Conservation (phyloP, 2,113 vertebrate species). For the Irena cyanogastra region DNA sequence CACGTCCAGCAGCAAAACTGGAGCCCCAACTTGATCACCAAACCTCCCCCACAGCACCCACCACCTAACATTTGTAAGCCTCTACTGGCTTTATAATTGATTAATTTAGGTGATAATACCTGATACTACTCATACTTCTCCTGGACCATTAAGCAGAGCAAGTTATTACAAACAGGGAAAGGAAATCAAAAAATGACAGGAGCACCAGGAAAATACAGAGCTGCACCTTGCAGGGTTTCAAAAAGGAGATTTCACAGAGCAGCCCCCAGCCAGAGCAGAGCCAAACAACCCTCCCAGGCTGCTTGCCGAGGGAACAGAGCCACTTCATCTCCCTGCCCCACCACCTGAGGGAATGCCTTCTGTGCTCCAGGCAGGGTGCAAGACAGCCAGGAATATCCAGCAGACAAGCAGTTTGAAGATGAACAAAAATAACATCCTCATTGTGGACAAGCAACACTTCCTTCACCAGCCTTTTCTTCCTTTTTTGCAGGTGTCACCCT, state of each 20-base stretch:
- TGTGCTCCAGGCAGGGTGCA: not conserved
- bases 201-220: not conserved
- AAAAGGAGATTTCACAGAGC: not conserved
- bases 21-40: not conserved
- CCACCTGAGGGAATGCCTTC: not conserved
- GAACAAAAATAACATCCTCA: not conserved
- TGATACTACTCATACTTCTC: not conserved
- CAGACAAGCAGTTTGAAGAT: not conserved
- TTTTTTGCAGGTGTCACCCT: fast-evolving
- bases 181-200: not conserved
- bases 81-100: fast-evolving
- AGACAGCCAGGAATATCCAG: not conserved
- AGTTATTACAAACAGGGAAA: not conserved
- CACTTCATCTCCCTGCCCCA: not conserved
- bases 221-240: not conserved
- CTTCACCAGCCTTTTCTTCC: no score
- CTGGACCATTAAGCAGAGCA: not conserved
- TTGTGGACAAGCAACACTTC: no score
- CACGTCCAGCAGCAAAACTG: not conserved
- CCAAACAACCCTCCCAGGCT: not conserved
- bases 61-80: not conserved
- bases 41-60: not conserved
- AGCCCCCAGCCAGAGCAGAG: not conserved
- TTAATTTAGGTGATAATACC: not conserved
- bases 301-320: not conserved